Percentiles rank a stretch among this genome's conserved stretches.
Conservation (phyloP, 2,888 invertebrate species). For the Drosophila recens region DNA sequence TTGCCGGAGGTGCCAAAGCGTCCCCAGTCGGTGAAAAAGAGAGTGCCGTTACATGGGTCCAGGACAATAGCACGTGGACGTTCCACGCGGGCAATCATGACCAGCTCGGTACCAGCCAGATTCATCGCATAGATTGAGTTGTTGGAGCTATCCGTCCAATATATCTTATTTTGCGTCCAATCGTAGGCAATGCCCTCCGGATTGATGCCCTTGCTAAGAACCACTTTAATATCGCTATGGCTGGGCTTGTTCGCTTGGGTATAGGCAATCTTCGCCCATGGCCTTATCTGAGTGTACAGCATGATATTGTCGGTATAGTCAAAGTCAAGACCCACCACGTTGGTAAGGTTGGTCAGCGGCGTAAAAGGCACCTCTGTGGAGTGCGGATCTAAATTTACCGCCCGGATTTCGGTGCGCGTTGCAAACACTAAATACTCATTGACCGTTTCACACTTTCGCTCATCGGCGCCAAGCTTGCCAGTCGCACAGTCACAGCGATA, state of each 20-base stretch:
- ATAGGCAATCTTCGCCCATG: constrained; percentile 95
- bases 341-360: constrained; percentile 93
- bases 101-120: constrained; percentile 93
- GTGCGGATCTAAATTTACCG: constrained; percentile 94
- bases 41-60: constrained; percentile 97
- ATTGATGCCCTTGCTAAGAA: constrained; percentile 93
- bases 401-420: constrained; percentile 96
- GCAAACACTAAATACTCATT: constrained; percentile 97
- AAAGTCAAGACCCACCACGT: constrained; percentile 98
- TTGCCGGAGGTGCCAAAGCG: constrained; percentile 96
- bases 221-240: constrained; percentile 87
- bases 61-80: constrained; percentile 97
- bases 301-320: constrained; percentile 95
- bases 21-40: constrained; percentile 99
- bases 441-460: constrained; percentile 92
- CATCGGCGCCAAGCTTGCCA: constrained; percentile 89
- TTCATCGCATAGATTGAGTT: constrained; percentile 98
- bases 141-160: constrained; percentile 98
- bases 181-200: constrained; percentile 98
- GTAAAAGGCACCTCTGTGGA: constrained; percentile 93
- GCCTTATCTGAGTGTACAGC: constrained; percentile 96
- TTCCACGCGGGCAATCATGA: constrained; percentile 97
- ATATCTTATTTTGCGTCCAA: constrained; percentile 98
- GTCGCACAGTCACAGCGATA: constrained; percentile 96
- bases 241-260: constrained; percentile 91